Base-by-base conservation (phyloP, 2,888 invertebrate species). In the Nomada fucata region DNA sequence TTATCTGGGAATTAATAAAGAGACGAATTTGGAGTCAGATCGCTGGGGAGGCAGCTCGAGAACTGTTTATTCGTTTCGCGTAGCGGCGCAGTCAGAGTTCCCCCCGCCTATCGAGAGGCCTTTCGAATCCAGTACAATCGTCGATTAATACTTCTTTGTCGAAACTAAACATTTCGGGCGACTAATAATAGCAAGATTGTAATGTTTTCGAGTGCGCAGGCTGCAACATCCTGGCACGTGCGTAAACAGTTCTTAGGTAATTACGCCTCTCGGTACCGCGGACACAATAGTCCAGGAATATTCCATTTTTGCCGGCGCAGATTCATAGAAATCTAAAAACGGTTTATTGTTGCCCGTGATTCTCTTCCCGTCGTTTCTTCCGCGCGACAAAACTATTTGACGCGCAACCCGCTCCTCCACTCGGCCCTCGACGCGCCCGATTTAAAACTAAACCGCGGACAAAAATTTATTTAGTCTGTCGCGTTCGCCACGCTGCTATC, bases 181-280 rank as follows among this genome's bases (percentile, higher is more conserved):
- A 82, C 89, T 90, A 90, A 90, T 90, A 90, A 90, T 90, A 90
- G 90, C 72, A 74, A 83, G 76, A 87, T 87, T 81, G 88, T 84
- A 85, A 86, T 81, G 79, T 82, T 83, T 70, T 85, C 82, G 86
- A 77, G 86, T 82, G 76, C 76, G 74, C 70, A 83, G 84, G 90
- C 88, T 90, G 90, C 91, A 92, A 93, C 93, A 92, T 93, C 93
- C 93, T 93, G 93, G 92, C 92, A 93, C 93, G 93, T 93, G 93
- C 91, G 91, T 91, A 93, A 93, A 93, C 93, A 92, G 84, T 74
- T 85, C 89, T 90, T 89, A 86, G 86, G 88, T 85, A 89, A 88
- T 88, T 89, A 85, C 71, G 71, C 79, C 77, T 76, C 61, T 63
- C 61, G 63, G 59, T 20, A 57, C 61, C 63, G 72, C 76, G 69